phyloP scores from a whole-genome alignment of 2,113 vertebrate genomes.

The Myrmophylax atrothorax region DNA sequence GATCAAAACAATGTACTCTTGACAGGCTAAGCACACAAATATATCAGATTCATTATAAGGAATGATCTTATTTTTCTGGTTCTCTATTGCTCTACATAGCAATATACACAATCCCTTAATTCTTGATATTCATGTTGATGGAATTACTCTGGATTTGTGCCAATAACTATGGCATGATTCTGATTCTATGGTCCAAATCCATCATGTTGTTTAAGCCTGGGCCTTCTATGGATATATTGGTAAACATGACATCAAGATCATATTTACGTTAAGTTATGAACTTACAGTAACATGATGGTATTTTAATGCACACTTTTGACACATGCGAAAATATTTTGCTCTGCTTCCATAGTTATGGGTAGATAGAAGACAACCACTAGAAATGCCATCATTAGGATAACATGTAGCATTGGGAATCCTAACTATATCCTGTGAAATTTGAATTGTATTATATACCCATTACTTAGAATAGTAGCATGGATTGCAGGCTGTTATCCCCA shows the following conservation, averaged over 20 bases:
- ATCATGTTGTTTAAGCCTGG: not conserved
- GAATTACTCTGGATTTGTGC: not conserved
- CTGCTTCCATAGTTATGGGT: not conserved
- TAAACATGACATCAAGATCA: not conserved
- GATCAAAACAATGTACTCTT: not conserved
- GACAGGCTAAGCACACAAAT: not conserved
- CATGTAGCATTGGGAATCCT: not conserved
- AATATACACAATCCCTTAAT: not conserved
- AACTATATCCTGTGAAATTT: not conserved
- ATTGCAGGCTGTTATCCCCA: slow-evolving; percentile 1
- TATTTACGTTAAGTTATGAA: not conserved
- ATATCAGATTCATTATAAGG: not conserved
- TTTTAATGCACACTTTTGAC: not conserved
- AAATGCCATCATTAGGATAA: not conserved
- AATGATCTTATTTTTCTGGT: not conserved
- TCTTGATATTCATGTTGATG: not conserved
- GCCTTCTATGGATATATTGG: not conserved
- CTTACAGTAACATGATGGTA: not conserved
- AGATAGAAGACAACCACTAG: not conserved
- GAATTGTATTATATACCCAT: not conserved
- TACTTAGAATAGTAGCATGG: slow-evolving; percentile 12
- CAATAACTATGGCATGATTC: not conserved
- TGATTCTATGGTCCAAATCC: not conserved
- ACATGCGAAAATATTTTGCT: not conserved
- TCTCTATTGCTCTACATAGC: not conserved